Conservation (phyloP, 35 echinoderm and acorn worm genomes). For the Hemicentrotus pulcherrimus region DNA sequence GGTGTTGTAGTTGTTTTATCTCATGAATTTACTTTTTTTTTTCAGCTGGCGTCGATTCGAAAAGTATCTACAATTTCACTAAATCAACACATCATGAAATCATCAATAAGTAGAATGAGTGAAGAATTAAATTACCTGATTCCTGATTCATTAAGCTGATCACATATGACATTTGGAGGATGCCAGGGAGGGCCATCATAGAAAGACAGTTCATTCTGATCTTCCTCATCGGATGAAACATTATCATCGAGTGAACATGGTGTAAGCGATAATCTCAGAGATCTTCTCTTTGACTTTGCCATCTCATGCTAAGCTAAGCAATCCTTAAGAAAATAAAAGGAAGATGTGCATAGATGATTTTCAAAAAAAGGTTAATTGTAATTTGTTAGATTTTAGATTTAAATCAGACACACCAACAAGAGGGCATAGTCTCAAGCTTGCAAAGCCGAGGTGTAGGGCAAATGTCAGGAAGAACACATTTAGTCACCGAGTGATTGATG, state of each 20-base stretch:
- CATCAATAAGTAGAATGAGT: background rate
- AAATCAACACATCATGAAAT: no score
- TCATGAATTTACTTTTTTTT: no score
- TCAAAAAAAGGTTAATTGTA: no score
- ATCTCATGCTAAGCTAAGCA: background rate
- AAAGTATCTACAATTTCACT: no score
- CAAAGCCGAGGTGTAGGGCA: no score
- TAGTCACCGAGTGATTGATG: no score
- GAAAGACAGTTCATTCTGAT: conserved; percentile 41
- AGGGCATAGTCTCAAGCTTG: no score
- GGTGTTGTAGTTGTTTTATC: background rate
- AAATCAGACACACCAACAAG: no score
- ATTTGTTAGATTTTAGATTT: no score
- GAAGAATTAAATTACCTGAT: background rate
- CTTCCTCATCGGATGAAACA: background rate
- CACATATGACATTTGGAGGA: conserved; percentile 28
- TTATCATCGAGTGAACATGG: background rate
- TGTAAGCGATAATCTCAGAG: background rate
- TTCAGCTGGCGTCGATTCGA: no score
- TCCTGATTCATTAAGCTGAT: conserved; percentile 38
- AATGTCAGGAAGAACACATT: no score
- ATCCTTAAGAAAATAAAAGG: background rate
- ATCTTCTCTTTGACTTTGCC: background rate
- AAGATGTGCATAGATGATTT: no score
- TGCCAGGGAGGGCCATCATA: conserved; percentile 47